Conservation (phyloP, 2,797 vertebrate genomes). For the Loriculus beryllinus region DNA sequence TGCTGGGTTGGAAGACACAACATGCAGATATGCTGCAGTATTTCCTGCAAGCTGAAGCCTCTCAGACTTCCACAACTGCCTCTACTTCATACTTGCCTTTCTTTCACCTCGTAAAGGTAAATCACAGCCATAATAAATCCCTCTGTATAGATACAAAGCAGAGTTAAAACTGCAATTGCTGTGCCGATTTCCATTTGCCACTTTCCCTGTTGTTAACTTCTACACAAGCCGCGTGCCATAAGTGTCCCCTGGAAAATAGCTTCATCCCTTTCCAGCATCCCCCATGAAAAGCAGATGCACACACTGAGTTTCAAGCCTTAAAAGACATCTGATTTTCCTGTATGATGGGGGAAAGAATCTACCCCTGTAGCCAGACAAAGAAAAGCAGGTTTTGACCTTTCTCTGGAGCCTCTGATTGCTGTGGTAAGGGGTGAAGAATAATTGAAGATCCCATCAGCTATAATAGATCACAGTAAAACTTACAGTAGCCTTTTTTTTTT, state of each 20-base stretch:
- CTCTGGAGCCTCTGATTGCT: slow-evolving; percentile 8
- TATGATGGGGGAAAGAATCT: background rate
- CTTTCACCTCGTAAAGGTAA: slow-evolving; percentile 33
- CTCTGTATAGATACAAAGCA: slow-evolving; percentile 67
- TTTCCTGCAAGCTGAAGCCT: background rate
- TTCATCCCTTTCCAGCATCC: slow-evolving; percentile 48
- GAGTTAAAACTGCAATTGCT: slow-evolving; percentile 69
- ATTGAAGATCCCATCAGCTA: slow-evolving; percentile 30
- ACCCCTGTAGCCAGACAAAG: background rate
- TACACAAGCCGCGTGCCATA: slow-evolving; percentile 28
- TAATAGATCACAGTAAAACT: slow-evolving; percentile 35
- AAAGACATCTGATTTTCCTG: background rate
- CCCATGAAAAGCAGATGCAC: background rate
- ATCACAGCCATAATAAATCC: slow-evolving; percentile 66
- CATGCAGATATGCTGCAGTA: background rate
- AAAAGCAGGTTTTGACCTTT: background rate
- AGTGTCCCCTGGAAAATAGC: slow-evolving; percentile 59
- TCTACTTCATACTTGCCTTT: slow-evolving; percentile 35
- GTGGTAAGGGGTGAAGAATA: slow-evolving; percentile 5
- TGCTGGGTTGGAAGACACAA: background rate
- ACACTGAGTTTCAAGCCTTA: background rate
- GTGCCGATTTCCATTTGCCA: slow-evolving; percentile 64
- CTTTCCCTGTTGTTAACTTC: slow-evolving; percentile 66
- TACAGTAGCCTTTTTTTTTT: background rate
- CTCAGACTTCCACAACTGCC: background rate